Percentiles rank a stretch among this genome's conserved stretches.
Evolutionary conservation across 2,797 vertebrate species (phyloP).

Genomic region (Tadarida brasiliensis): DNA sequence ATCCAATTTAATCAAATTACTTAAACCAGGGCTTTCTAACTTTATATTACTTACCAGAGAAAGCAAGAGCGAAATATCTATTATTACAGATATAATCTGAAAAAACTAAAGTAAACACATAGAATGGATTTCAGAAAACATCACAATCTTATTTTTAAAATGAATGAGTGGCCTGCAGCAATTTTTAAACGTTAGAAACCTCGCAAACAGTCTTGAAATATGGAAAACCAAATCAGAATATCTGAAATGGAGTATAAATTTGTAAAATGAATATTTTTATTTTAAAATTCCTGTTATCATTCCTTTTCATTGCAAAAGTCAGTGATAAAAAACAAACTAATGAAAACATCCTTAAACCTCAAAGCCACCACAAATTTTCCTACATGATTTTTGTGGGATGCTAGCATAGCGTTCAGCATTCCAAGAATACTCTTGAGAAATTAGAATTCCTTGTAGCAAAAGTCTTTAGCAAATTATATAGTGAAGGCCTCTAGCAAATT

Average conservation of each 20-base stretch:
- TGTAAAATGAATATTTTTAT: background rate
- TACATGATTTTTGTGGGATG: background rate
- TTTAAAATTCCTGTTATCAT: background rate
- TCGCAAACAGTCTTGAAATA: background rate
- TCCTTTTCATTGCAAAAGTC: background rate
- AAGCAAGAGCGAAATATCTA: background rate
- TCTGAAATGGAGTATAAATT: background rate
- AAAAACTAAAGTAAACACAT: conserved; percentile 36
- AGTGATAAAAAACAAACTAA: background rate
- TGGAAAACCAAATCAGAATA: background rate
- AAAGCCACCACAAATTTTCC: conserved; percentile 6
- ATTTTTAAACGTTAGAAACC: conserved; percentile 36
- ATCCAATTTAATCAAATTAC: conserved; percentile 41
- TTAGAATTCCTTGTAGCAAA: background rate
- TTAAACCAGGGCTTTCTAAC: background rate
- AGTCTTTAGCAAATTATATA: conserved; percentile 36
- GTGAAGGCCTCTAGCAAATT: conserved; percentile 36
- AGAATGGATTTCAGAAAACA: conserved; percentile 1
- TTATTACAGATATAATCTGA: background rate
- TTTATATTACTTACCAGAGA: conserved; percentile 2
- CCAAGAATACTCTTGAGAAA: background rate
- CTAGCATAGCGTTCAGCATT: background rate
- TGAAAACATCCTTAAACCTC: background rate
- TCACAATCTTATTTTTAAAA: background rate
- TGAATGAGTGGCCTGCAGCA: background rate